Evolutionary conservation across 2,113 vertebrate species (phyloP).

Genomic region (Hydrochoerus hydrochaeris): DNA sequence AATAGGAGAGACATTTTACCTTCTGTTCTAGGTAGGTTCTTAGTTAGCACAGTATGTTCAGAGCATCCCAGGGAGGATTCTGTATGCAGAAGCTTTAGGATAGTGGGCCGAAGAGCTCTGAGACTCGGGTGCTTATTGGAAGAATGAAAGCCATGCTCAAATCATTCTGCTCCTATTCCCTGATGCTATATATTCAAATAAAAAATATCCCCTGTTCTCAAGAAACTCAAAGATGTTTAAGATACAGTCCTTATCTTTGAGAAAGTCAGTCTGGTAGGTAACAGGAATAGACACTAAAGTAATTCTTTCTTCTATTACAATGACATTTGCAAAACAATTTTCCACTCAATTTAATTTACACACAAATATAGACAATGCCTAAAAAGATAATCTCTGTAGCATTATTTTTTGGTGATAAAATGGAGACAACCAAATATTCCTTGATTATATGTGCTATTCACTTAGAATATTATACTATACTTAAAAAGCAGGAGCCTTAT

Average conservation of each 20-base stretch:
- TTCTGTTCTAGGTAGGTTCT: neutral
- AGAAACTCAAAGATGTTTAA: neutral
- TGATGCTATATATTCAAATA: neutral
- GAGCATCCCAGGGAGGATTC: rapidly evolving
- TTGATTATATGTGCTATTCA: neutral
- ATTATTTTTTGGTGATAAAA: neutral
- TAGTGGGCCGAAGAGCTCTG: rapidly evolving
- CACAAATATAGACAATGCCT: neutral
- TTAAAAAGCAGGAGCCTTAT: neutral
- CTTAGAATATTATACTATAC: neutral
- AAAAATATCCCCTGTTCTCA: neutral
- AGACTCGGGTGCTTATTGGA: rapidly evolving
- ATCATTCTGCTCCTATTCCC: neutral
- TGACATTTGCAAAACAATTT: neutral
- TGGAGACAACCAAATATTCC: neutral
- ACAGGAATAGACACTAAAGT: neutral
- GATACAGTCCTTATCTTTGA: neutral
- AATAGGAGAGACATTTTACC: neutral
- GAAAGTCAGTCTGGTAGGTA: neutral
- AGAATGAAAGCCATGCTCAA: neutral
- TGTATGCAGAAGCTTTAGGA: neutral
- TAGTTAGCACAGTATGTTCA: neutral
- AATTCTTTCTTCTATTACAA: neutral
- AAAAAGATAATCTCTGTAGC: neutral
- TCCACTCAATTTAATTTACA: neutral